Conservation (phyloP, 23 tunicate species). For the Styela clava region DNA sequence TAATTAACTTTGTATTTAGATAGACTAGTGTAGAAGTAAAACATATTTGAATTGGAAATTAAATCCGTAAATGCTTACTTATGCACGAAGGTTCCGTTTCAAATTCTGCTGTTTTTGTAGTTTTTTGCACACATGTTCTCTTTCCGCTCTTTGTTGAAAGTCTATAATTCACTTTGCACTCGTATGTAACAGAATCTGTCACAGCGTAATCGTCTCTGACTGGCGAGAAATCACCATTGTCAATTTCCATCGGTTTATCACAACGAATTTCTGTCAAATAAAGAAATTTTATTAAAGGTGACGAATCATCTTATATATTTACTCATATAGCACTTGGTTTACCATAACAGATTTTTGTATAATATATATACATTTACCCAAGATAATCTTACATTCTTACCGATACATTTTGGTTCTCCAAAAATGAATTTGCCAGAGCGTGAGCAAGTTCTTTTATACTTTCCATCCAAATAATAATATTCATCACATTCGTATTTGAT, state of each 20-base stretch:
- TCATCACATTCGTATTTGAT: not conserved
- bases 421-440: not conserved
- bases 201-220: not conserved
- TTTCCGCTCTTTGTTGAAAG: not conserved
- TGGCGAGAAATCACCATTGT: not conserved
- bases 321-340: too few species aligned
- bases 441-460: not conserved
- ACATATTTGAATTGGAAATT: too few species aligned
- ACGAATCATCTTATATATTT: too few species aligned
- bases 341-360: too few species aligned
- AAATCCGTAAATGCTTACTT: conserved; percentile 11
- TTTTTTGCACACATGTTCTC: not conserved
- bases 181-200: not conserved
- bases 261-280: not conserved
- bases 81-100: not conserved
- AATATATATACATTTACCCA: too few species aligned
- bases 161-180: not conserved
- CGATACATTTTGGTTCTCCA: not conserved
- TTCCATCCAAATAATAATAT: not conserved
- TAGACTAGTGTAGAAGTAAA: too few species aligned
- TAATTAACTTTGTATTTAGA: too few species aligned
- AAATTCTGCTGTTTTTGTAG: not conserved
- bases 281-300: not conserved
- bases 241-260: not conserved
- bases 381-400: too few species aligned